Evolutionary conservation across 2,113 vertebrate species (phyloP), one percentile per base, ranked within the genome.

Genomic region (Lutjanus erythropterus): DNA sequence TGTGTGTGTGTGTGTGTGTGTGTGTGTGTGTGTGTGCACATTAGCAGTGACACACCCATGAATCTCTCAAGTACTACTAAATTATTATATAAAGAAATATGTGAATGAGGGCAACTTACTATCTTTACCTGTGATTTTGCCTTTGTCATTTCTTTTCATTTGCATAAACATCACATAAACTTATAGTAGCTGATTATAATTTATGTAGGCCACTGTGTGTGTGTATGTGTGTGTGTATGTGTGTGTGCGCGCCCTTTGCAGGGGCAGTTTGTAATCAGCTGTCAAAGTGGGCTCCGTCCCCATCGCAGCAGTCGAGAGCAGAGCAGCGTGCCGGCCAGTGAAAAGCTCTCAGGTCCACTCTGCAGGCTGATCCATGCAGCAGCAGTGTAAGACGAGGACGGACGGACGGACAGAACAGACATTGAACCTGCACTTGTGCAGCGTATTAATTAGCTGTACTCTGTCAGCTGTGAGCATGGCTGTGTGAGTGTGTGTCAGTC

Each of bases 241-340:
- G 61, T 27, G 75, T 56, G 62, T 21, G 70, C 14, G 1, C 64
- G 64, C 59, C 70, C 84, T 82, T 78, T 75, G 37, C 72, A 78
- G 42, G 64, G 78, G 62, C 81, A 69, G 77, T 79, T 75, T 88
- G 80, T 88, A 88, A 93, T 91, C 89, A 91, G 93, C 88, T 92
- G 91, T 91, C 83, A 92, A 72, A 81, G 70, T 82, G 80, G 68
- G 80, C 83, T 86, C 61, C 56, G 89, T 68, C 75, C 74, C 44
- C 64, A 66, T 78, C 6, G 42, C 52, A 80, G 81, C 84, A 65
- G 58, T 70, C 55, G 71, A 75, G 74, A 84, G 73, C 72, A 42
- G 85, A 86, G 85, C 71, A 75, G 75, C 8, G 59, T 52, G 59
- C 49, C 23, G 65, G 23, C 29, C 55, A 25, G 49, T 33, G 47